Percentiles rank a stretch among this genome's conserved stretches.
Conservation (phyloP, 2,888 invertebrate genomes). For the Lasioglossum villosulum region DNA sequence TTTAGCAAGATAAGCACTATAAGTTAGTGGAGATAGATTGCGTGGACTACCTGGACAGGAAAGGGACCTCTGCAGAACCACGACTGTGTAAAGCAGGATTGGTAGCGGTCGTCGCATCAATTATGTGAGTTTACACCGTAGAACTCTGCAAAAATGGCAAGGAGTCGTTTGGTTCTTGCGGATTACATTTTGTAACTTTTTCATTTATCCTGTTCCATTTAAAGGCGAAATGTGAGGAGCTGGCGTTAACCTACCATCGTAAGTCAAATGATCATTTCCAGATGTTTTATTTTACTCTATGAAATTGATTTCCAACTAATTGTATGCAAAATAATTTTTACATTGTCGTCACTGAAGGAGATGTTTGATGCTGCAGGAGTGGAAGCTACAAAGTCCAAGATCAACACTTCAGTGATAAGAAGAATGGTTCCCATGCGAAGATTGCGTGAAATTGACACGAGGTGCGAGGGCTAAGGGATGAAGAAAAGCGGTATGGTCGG, state of each 20-base stretch:
- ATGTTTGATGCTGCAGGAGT: no score
- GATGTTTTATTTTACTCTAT: not conserved
- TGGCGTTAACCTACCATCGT: not conserved
- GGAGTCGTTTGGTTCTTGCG: not conserved
- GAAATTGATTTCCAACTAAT: no score
- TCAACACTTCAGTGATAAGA: not conserved
- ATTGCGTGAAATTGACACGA: not conserved
- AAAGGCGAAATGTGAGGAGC: no score
- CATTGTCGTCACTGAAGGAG: no score
- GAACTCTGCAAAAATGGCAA: not conserved
- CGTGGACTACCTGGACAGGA: not conserved
- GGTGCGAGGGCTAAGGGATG: not conserved
- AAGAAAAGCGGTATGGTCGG: not conserved
- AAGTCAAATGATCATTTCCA: not conserved
- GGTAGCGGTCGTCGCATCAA: not conserved
- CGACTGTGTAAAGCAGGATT: not conserved
- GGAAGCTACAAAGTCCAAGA: no score
- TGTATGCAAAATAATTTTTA: no score
- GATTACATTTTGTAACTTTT: not conserved
- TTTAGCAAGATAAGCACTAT: constrained; percentile 8
- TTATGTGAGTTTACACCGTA: not conserved
- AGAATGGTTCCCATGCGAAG: not conserved
- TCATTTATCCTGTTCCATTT: not conserved
- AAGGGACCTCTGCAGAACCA: not conserved
- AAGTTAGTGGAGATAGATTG: not conserved